Evolutionary conservation across 2,888 invertebrate species (phyloP), one percentile per base, ranked within the genome.

Genomic region (Harpagoxenus sublaevis): DNA sequence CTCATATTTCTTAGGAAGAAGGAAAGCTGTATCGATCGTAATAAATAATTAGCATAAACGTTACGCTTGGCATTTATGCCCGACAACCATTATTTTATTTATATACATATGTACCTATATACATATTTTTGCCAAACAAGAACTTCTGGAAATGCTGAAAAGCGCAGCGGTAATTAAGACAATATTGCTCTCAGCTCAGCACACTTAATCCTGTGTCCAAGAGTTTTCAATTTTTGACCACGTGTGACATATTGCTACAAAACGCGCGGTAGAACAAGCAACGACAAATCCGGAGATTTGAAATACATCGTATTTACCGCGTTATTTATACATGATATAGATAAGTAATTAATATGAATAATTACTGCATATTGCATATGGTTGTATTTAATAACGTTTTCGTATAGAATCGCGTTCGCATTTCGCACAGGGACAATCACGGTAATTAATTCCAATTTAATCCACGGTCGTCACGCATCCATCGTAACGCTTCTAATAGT

Each of bases 331-430:
- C 31, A 66, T 48, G 31, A 35, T 48, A 63, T 39, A 45, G 3
- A 23, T 63, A 75, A 63, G 35, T 63, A 63, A 75, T 75, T 75
- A 51, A 63, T 63, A 75, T 28, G 31, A 73, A 75, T 75, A 75
- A 62, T 62, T 48, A 75, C 39, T 35, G n/a, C 51, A 39, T 73
- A 23, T 42, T 15, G 39, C 39, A 4, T 9, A n/a, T 12, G 10
- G 66, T 31, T 28, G 9, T 57, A 23, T 77, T 65, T 65, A 35
- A 35, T 35, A 35, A 39, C 12, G 18, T 65, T 53, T 45, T 3
- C 31, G 45, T 31, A 10, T 31, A 45, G 31, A 45, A 6, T 2
- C 18, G 12, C 42, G 28, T n/a, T 39, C 51, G 39, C 9, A n/a
- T 28, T 31, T 62, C 23, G 66, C 28, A 10, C 35, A 39, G 6